phyloP scores from a whole-genome alignment of 1,140 invertebrate species.

The Drosophila quadrilineata region DNA sequence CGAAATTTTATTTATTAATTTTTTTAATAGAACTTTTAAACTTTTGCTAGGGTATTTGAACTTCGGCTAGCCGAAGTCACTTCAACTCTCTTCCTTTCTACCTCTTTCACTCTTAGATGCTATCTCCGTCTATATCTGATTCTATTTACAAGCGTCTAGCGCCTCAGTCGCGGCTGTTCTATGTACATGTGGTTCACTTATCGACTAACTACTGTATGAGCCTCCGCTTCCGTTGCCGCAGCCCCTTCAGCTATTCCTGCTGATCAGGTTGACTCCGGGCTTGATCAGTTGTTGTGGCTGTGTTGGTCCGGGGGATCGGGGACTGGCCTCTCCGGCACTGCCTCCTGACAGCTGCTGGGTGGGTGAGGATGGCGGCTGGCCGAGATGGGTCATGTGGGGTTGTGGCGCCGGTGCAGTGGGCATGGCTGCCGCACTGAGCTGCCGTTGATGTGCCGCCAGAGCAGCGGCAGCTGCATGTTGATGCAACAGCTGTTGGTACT shows the following conservation, averaged over 20 bases:
- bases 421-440: conserved; percentile 59
- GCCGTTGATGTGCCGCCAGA: conserved; percentile 78
- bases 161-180: conserved; percentile 72
- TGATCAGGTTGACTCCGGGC: conserved; percentile 82
- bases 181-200: conserved; percentile 67
- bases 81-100: not conserved
- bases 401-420: conserved; percentile 42
- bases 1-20: not conserved
- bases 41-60: conserved; percentile 28
- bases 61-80: conserved; percentile 7
- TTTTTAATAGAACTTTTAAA: not conserved
- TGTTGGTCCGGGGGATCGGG: conserved; percentile 65
- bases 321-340: conserved; percentile 28
- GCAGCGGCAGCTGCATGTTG: conserved; percentile 78
- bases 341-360: conserved; percentile 41
- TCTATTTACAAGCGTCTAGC: conserved; percentile 72
- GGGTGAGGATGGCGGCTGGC: conserved; percentile 58
- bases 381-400: conserved; percentile 55
- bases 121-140: not conserved
- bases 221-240: not conserved
- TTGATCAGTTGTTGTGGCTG: conserved; percentile 81
- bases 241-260: conserved; percentile 81
- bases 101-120: not conserved
- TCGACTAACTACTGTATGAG: conserved; percentile 19
- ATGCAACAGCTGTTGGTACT: conserved; percentile 80